Base-by-base conservation (phyloP, 2,113 vertebrate species). In the Lepidothrix coronata region DNA sequence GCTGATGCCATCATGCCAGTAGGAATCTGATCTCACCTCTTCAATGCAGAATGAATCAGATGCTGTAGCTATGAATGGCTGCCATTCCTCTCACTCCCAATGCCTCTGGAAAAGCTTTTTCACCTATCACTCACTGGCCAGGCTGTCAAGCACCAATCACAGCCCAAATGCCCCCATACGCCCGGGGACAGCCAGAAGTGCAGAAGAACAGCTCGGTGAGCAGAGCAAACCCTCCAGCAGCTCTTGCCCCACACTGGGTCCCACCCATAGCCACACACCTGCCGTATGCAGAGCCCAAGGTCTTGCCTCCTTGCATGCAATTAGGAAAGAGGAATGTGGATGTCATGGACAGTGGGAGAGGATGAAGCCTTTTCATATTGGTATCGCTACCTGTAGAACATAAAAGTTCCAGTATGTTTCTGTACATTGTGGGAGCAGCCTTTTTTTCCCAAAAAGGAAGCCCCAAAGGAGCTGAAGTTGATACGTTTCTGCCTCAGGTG, bases 1-100 rank as follows among this genome's bases (percentile, higher is more conserved):
- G n/a, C 20, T 4, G 0, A 30, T 59, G 51, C 23, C 46, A 43
- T 43, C 6, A 62, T 0, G 0, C 18, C 62, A 52, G 23, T 28
- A 33, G 49, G 58, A 94, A 91, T 73, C 72, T 0, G 0, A 30
- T 51, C 21, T 73, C 59, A 52, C 7, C 24, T 88, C 51, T 4
- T 39, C 75, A 80, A 48, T 43, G 54, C 23, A 89, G 71, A 87
- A 61, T 52, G 62, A 79, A 93, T 70, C 67, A 88, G 54, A 68
- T 23, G 20, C 49, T 37, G 41, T 30, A 33, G 43, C 58, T 39
- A 16, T 11, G 43, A 19, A 37, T 57, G 21, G n/a, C 58, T 85
- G 49, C 12, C 2, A 3, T 48, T 85, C 18, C 70, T 77, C 27
- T 87, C 0, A 0, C 28, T 93, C 63, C 27, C 39, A 63, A 2